These are phyloP conservation scores for Mormyrus hasselquistii DNA, from an alignment of 2,797 vertebrate genomes.

Conservation along the genomic window DNA sequence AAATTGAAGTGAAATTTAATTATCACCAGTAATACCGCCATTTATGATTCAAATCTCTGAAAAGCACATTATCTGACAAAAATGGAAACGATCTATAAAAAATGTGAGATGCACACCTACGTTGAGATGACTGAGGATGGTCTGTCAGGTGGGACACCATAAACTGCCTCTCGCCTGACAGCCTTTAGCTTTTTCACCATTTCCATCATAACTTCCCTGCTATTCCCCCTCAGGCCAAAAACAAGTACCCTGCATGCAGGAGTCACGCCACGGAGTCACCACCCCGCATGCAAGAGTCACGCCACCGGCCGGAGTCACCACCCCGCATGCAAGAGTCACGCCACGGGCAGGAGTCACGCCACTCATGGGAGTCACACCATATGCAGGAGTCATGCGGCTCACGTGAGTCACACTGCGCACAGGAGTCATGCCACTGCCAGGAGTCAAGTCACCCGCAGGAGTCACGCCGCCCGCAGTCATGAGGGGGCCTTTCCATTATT, in stretches of 20 bases:
- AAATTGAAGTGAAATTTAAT: slow-evolving; percentile 13
- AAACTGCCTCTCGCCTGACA: background rate
- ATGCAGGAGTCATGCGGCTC: background rate
- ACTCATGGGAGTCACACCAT: background rate
- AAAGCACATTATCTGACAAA: background rate
- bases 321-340: background rate
- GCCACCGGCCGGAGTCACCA: too few species aligned
- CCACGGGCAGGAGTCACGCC: background rate
- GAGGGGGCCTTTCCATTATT: background rate
- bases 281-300: background rate
- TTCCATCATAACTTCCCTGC: slow-evolving; percentile 7
- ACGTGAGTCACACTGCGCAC: background rate
- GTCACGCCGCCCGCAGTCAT: background rate
- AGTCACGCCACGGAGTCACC: too few species aligned
- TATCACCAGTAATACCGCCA: background rate
- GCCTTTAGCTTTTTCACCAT: background rate
- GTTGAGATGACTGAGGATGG: background rate
- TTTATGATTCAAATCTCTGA: background rate
- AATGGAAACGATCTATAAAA: background rate
- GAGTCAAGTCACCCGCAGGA: background rate
- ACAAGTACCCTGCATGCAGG: background rate
- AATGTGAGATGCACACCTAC: background rate
- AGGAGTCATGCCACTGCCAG: background rate
- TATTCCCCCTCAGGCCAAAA: background rate
- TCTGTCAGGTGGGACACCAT: background rate